Evolutionary conservation across 2,113 vertebrate genomes (phyloP), one percentile per base, ranked within the genome.

Genomic region (Copsychus sechellarum): DNA sequence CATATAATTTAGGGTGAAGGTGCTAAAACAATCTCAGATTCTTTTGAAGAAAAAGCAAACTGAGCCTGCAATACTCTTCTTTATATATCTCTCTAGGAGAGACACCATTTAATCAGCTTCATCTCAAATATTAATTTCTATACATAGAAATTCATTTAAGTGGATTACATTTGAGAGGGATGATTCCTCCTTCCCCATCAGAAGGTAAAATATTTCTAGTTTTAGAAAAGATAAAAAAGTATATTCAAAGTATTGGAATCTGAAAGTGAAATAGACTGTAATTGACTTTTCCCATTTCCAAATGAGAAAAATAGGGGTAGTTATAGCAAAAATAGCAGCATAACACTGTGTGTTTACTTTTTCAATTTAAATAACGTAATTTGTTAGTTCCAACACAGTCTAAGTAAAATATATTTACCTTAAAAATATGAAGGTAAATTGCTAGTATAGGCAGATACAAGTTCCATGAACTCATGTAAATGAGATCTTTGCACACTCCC

Each of bases 71-170:
- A 36, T 81, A 47, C 17, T 51, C 11, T 77, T 43, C 15, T 66
- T 72, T 77, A 70, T 66, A 25, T 71, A 51, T 58, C 16, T 88
- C 29, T 58, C 54, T 33, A 24, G 24, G 34, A 72, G 53, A 87
- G 74, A 92, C 31, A 83, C 4, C 4, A 25, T 76, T 81, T 77
- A 48, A 78, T 90, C 82, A 96, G 53, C 70, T 89, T 81, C 58
- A 9, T 74, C 58, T 89, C 58, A 89, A 73, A 80, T 70, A 82
- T 56, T 92, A 62, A 84, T 92, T 86, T 89, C 71, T 58, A n/a
- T 43, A 89, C 8, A 94, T 61, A 73, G 89, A 94, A 87, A 57
- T 64, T 73, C 29, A 58, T 56, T 58, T 90, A 89, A 76, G 48
- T 66, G 48, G 81, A 88, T 93, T 73, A 74, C 36, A 47, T n/a